phyloP scores from a whole-genome alignment of 2,888 invertebrate species.

The Sesia apiformis region DNA sequence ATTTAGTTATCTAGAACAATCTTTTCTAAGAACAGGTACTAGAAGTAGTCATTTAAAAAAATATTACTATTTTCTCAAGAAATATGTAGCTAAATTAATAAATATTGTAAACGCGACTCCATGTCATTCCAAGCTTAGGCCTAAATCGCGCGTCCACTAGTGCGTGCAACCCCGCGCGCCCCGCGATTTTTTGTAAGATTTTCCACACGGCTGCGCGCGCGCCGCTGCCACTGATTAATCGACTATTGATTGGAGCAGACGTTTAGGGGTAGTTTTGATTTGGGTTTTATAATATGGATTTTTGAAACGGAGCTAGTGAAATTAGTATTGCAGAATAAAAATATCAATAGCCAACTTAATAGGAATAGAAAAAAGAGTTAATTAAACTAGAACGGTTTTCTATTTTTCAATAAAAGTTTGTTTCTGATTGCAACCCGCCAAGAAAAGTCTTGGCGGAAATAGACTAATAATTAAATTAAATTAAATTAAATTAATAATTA shows the following conservation, averaged over 20 bases:
- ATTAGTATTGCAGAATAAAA: too few relatives aligned
- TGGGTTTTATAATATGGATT: too few relatives aligned
- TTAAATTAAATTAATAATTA: too few relatives aligned
- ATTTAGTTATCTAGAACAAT: too few relatives aligned
- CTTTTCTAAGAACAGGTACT: not conserved
- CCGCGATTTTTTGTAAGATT: slow-evolving; percentile 70
- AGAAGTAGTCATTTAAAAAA: not conserved
- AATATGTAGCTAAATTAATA: not conserved
- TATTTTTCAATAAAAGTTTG: too few relatives aligned
- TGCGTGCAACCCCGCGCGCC: slow-evolving; percentile 36
- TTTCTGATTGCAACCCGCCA: too few relatives aligned
- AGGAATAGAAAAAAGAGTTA: too few relatives aligned
- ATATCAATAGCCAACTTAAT: too few relatives aligned
- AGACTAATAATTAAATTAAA: too few relatives aligned
- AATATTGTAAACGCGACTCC: slow-evolving; percentile 18
- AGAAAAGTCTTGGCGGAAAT: too few relatives aligned
- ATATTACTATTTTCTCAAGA: slow-evolving; percentile 1
- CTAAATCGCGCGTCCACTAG: slow-evolving; percentile 42
- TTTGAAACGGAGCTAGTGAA: too few relatives aligned
- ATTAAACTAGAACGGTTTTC: too few relatives aligned
- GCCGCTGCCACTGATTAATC: slow-evolving; percentile 67
- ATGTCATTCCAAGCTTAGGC: slow-evolving; percentile 21
- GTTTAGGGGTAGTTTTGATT: not conserved
- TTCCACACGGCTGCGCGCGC: slow-evolving; percentile 62
- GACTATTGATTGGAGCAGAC: slow-evolving; percentile 59